Evolutionary conservation across 2,797 vertebrate genomes (phyloP), one percentile per base, ranked within the genome.

Genomic region (Labroides dimidiatus): DNA sequence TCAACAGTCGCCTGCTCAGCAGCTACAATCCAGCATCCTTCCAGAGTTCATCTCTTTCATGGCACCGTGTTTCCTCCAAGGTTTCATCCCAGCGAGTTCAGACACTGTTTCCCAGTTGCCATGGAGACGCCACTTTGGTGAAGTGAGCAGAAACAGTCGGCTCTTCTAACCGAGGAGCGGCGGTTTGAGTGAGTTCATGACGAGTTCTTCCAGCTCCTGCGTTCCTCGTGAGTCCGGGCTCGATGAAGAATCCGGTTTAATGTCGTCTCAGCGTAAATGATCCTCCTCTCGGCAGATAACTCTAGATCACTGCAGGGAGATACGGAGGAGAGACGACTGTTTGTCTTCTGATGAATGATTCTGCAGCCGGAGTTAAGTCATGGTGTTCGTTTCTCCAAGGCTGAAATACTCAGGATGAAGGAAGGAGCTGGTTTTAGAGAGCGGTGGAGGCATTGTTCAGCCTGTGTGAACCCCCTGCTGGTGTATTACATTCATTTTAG

Each of bases 401-500:
- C 60, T 47, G 55, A 67, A 37, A 45, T 30, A 12, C 36, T 75
- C 9, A 27, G 11, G n/a, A 47, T 16, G 33, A 47, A 53, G 27
- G 17, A 30, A 65, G 27, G 45, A 51, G 42, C 15, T 75, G 24
- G 37, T 59, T 75, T 33, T 19, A 27, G 45, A 70, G 58, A 71
- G 4, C 47, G 61, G 50, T 19, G 16, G 21, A 78, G 48, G 62
- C 66, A 64, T 66, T 81, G 63, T 82, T 83, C 48, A 0, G 52
- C 61, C 17, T 42, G 72, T 27, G 36, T 64, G 70, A 69, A 54
- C 39, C 59, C 70, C 75, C 59, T 0, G 6, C 66, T 75, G 78
- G 63, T 78, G 44, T 62, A 68, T 77, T 84, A 36, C 69, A 63
- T 78, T 77, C 72, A 81, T 84, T 84, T 33, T 83, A 73, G 70